Evolutionary conservation across 2,113 vertebrate genomes (phyloP), one percentile per base, ranked within the genome.

Genomic region (Pungitius pungitius): DNA sequence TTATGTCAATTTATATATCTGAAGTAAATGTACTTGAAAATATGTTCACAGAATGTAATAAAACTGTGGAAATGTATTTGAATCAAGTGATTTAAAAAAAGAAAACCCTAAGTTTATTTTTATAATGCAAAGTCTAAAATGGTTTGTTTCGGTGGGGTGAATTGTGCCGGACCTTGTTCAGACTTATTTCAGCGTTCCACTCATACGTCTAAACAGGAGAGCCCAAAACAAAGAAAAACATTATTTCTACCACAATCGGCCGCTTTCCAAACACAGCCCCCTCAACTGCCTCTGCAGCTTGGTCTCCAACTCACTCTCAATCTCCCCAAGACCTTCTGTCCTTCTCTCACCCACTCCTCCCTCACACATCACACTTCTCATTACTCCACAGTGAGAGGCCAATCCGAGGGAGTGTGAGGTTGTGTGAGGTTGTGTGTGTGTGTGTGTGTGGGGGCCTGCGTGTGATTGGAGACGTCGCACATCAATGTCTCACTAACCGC

Each of bases 351-450:
- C 78, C 83, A 89, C 88, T 87, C 75, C 85, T 87, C 83, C 77
- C 88, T 85, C 82, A 89, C 86, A 87, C 78, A 86, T 87, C 77
- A 64, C 88, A 81, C 77, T 77, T 77, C 71, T 83, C 86, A 88
- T 86, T 87, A 78, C 66, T 83, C 73, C 68, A 66, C 73, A 79
- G 74, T 49, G 75, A 88, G 85, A 83, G 78, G 84, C 71, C 82
- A 86, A 84, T 82, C 81, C 51, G 79, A 75, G 72, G 74, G 73
- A 82, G 69, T 79, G 81, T 15, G 80, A 69, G 70, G 27, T 37
- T 63, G 42, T 14, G 33, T 69, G 78, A 69, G 64, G 30, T 67
- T 62, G 63, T 56, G 54, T 64, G 42, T 18, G 42, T 69, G 60
- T 45, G 69, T 78, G 69, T 12, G 22, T 45, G 43, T 63, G 42